Evolutionary conservation across 2,888 invertebrate genomes (phyloP), one percentile per base, ranked within the genome.

Genomic region (Drosophila siamana): DNA sequence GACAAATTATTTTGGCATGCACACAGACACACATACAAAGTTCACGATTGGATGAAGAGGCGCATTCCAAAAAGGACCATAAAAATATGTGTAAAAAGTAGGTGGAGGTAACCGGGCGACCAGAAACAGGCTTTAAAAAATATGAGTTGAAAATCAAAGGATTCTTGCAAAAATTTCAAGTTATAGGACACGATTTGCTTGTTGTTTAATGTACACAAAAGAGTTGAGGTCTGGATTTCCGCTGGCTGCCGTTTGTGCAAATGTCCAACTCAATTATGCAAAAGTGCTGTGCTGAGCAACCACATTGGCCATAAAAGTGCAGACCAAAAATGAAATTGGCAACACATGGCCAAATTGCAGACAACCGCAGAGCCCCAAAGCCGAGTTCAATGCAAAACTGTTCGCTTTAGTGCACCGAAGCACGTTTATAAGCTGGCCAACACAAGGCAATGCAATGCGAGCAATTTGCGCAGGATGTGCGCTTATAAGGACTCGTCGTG

Each of bases 1-100:
- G 55, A 28, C 8, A 28, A 28, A 33, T 33, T 5, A 33, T n/a
- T 51, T 51, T 50, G 5, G 81, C 86, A 74, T 64, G 64, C 76
- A 71, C 76, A 83, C 56, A 47, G 9, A 46, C 28, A 47, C 28
- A 28, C 47, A 47, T 8, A 16, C 5, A 16, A n/a, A 52, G 13
- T 44, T 54, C 50, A 55, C 43, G 30, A 11, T 75, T 81, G 82
- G 82, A 82, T 72, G 86, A 87, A 83, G 82, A 83, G 82, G 82
- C 61, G 60, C 88, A 87, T 78, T 78, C 69, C 51, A 44, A 36
- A 48, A 61, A 33, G 66, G 68, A 74, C 61, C 59, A 63, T 57
- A 70, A 5, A 82, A 43, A 50, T 54, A 50, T 13, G 15, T 61
- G n/a, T 22, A 28, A 11, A 8, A 46, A 26, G 2, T 46, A 15